Evolutionary conservation across 1,140 invertebrate species (phyloP).

Genomic region (Oryctes rhinoceros): DNA sequence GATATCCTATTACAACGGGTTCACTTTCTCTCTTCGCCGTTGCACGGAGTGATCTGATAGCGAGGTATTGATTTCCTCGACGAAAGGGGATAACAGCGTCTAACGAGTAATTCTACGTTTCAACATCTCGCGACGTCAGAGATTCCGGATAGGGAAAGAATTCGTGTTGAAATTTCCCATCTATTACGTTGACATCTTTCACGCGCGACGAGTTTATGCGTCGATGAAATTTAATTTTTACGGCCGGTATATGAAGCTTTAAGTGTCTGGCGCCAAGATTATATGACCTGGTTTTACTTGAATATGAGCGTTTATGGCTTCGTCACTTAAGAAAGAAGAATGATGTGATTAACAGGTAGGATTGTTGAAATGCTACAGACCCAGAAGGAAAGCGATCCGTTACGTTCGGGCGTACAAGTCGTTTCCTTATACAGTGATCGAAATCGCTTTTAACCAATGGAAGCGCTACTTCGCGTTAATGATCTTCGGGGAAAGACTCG

Average conservation of each 20-base stretch:
- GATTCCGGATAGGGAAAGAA: slow-evolving; percentile 3
- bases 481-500: no score
- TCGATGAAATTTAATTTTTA: slow-evolving; percentile 26
- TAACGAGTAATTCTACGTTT: neutral
- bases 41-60: neutral
- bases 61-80: neutral
- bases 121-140: slow-evolving; percentile 6
- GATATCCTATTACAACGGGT: neutral
- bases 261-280: slow-evolving; percentile 33
- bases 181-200: slow-evolving; percentile 16
- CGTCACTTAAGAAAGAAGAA: slow-evolving; percentile 18
- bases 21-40: neutral
- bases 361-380: neutral
- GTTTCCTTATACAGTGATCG: no score
- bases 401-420: no score
- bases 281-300: slow-evolving; percentile 26
- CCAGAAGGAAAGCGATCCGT: neutral
- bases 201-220: neutral
- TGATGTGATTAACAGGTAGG: neutral
- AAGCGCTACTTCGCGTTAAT: no score
- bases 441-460: no score
- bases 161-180: slow-evolving; percentile 18
- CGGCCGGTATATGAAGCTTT: slow-evolving; percentile 15
- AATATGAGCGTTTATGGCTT: slow-evolving; percentile 4
- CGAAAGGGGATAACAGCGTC: neutral